These are phyloP conservation scores for Drosophila malerkotliana DNA, from an alignment of 1,140 invertebrate species.

Conservation along the genomic window DNA sequence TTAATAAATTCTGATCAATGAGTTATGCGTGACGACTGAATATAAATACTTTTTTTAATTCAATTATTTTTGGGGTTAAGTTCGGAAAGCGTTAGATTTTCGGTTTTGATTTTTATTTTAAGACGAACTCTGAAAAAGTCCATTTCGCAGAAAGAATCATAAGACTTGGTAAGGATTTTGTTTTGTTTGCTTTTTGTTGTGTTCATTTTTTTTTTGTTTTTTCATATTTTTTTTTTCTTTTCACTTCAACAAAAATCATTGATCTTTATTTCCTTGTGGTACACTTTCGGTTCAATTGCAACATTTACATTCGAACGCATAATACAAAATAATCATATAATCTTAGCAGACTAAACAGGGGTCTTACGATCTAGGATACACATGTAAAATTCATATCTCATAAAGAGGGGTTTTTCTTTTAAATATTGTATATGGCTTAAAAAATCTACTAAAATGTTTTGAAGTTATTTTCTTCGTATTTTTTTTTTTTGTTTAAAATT, in stretches of 20 bases:
- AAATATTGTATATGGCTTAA: conserved; percentile 71
- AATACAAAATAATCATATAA: conserved; percentile 72
- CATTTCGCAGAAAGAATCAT: conserved; percentile 47
- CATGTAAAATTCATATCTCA: conserved; percentile 76
- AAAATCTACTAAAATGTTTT: conserved; percentile 56
- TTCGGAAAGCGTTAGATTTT: conserved; percentile 68
- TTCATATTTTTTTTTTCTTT: conserved; percentile 51
- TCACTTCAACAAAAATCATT: conserved; percentile 81
- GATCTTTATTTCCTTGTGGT: conserved; percentile 79
- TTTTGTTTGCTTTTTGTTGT: conserved; percentile 54
- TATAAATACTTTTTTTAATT: conserved; percentile 17
- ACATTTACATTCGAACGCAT: conserved; percentile 77
- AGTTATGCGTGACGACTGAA: conserved; percentile 71
- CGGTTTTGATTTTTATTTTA: conserved; percentile 26
- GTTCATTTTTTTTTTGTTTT: conserved; percentile 46
- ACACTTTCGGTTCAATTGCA: conserved; percentile 79
- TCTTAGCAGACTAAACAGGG: conserved; percentile 63
- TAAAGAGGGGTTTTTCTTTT: conserved; percentile 46
- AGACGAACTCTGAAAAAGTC: conserved; percentile 33
- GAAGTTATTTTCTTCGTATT: conserved; percentile 22
- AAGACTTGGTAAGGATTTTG: conserved; percentile 60
- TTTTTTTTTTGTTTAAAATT: conserved; percentile 19
- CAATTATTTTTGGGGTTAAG: conserved; percentile 41
- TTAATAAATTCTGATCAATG: conserved; percentile 65
- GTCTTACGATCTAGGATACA: conserved; percentile 70